Conservation (phyloP, 2,888 invertebrate species). For the Torymus aiolomorphi region DNA sequence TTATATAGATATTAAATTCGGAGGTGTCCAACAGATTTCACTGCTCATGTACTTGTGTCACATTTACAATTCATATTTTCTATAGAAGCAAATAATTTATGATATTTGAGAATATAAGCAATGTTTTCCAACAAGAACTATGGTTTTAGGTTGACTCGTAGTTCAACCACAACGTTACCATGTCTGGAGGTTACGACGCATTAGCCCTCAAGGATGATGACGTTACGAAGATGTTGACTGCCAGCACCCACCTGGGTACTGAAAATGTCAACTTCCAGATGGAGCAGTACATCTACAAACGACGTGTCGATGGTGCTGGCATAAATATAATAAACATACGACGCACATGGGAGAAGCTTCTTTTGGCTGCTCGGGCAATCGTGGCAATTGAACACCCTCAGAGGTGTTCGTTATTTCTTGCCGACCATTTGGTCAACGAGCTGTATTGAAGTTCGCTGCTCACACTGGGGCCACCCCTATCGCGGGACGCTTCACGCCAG, state of each 20-base stretch:
- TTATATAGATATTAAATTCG: no score
- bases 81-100: neutral
- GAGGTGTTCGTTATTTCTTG: slow-evolving; percentile 99
- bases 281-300: slow-evolving; percentile 97
- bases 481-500: slow-evolving; percentile 99
- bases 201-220: slow-evolving; percentile 97
- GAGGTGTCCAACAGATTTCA: no score
- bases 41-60: neutral
- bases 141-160: slow-evolving; percentile 81
- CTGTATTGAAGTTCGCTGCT: slow-evolving; percentile 98
- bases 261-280: slow-evolving; percentile 97
- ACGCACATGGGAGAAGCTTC: slow-evolving; percentile 98
- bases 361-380: slow-evolving; percentile 97
- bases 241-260: slow-evolving; percentile 94
- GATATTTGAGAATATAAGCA: no score
- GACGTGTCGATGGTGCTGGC: slow-evolving; percentile 90
- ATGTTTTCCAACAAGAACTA: no score
- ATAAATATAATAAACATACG: slow-evolving; percentile 96
- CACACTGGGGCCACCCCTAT: slow-evolving; percentile 98
- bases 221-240: slow-evolving; percentile 98
- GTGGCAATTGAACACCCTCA: slow-evolving; percentile 98
- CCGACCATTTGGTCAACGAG: slow-evolving; percentile 95
- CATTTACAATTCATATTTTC: no score
- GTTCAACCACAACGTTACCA: slow-evolving; percentile 82
- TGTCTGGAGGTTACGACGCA: slow-evolving; percentile 97